Evolutionary conservation across 2,797 vertebrate species (phyloP).

Genomic region (Acipenser transmontanus): DNA sequence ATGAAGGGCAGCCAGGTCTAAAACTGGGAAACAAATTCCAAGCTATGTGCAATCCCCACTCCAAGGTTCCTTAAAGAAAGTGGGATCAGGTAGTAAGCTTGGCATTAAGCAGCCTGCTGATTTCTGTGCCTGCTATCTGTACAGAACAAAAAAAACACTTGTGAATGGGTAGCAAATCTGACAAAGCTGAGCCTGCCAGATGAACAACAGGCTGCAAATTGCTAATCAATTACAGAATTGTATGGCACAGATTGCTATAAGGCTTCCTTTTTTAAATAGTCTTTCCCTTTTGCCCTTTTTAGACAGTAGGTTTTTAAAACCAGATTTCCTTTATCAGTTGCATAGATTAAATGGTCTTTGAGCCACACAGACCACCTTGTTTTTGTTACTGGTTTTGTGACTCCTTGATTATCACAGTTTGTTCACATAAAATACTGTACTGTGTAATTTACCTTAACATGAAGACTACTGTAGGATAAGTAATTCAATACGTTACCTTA

Average conservation of each 20-base stretch:
- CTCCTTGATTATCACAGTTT: too few relatives aligned
- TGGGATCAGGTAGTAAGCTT: background rate
- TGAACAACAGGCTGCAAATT: conserved; percentile 13
- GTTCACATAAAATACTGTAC: too few relatives aligned
- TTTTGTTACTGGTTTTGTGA: too few relatives aligned
- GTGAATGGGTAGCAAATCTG: background rate
- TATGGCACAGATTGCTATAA: conserved; percentile 4
- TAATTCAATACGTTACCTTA: too few relatives aligned
- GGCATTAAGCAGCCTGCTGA: background rate
- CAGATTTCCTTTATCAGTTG: too few relatives aligned
- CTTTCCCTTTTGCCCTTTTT: too few relatives aligned
- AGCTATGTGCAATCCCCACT: background rate
- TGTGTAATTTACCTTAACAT: too few relatives aligned
- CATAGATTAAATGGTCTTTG: too few relatives aligned
- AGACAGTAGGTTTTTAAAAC: too few relatives aligned
- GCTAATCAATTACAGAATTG: conserved; percentile 18
- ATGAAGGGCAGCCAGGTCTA: background rate
- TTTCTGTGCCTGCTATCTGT: background rate
- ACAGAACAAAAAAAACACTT: background rate
- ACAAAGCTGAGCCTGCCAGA: conserved; percentile 10
- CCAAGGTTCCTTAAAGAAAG: background rate
- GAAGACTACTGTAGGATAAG: too few relatives aligned
- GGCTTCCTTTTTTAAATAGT: background rate
- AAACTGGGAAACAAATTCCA: background rate
- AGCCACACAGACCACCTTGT: too few relatives aligned